Conservation (phyloP, 2,888 invertebrate species). For the Drosophila crucigera region DNA sequence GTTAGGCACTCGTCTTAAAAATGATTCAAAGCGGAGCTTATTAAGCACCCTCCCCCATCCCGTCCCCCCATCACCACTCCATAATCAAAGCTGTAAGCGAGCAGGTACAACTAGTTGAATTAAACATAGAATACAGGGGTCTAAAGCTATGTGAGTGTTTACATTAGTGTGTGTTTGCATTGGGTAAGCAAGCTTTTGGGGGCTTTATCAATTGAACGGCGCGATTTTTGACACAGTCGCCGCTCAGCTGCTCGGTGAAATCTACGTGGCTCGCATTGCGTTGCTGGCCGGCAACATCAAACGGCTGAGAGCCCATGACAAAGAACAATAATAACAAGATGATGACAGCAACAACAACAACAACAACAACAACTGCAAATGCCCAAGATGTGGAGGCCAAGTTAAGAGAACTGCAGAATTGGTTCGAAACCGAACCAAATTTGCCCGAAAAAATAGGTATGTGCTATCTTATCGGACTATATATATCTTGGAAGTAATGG, state of each 20-base stretch:
- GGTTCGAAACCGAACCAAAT: conserved; percentile 75
- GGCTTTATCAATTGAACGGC: conserved; percentile 70
- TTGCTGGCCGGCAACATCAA: conserved; percentile 5
- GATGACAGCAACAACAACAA: conserved; percentile 11
- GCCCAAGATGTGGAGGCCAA: conserved; percentile 45
- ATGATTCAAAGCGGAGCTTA: conserved; percentile 24
- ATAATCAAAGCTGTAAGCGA: conserved; percentile 4
- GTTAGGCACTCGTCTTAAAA: neutral
- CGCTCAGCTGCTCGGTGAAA: conserved; percentile 39
- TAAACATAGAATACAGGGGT: conserved; percentile 5
- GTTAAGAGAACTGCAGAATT: conserved; percentile 60
- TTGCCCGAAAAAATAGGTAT: conserved; percentile 77
- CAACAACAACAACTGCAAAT: conserved; percentile 4
- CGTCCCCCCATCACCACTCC: neutral
- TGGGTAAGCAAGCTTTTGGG: conserved; percentile 41
- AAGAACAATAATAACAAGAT: conserved; percentile 14
- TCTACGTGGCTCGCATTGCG: conserved; percentile 28
- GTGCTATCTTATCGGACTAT: conserved; percentile 5
- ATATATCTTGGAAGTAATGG: conserved; percentile 4
- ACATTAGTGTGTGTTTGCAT: conserved; percentile 17
- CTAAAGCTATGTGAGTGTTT: neutral
- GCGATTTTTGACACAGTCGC: conserved; percentile 31
- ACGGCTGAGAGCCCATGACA: neutral
- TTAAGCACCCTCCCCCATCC: neutral
- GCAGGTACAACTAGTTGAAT: conserved; percentile 14